phyloP scores from a whole-genome alignment of 2,888 invertebrate species.

The Hypsopygia costalis region DNA sequence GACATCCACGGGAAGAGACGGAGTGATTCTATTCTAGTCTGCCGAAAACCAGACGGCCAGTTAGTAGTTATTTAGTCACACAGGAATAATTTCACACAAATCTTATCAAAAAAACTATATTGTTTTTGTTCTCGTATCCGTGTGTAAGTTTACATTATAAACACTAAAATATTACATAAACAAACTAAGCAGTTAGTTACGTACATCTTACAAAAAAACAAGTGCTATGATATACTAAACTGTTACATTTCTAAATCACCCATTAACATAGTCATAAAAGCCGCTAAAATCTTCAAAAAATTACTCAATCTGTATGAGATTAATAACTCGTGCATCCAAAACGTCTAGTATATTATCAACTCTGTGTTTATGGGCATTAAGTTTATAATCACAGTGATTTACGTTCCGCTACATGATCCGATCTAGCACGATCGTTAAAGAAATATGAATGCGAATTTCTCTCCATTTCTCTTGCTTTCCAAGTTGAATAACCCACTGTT shows the following conservation, averaged over 20 bases:
- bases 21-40: no score
- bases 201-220: no score
- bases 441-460: slow-evolving; percentile 61
- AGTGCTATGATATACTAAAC: no score
- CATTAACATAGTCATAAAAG: not conserved
- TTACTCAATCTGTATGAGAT: not conserved
- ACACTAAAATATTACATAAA: not conserved
- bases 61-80: no score
- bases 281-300: not conserved
- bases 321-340: not conserved
- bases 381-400: not conserved
- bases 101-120: no score
- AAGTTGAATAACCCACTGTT: slow-evolving; percentile 67
- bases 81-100: no score
- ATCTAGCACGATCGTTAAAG: slow-evolving; percentile 48
- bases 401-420: slow-evolving; percentile 41
- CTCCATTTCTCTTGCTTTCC: slow-evolving; percentile 65
- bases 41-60: no score
- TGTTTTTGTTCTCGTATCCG: no score
- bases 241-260: not conserved
- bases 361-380: not conserved
- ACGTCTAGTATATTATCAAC: not conserved
- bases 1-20: no score
- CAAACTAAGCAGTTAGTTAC: no score
- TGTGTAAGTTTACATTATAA: no score